A percentile compares a stretch with the other conserved stretches of the same genome.
These are phyloP conservation scores for Apodemus agrarius DNA, from an alignment of 2,797 vertebrate genomes.

Conservation along the genomic window DNA sequence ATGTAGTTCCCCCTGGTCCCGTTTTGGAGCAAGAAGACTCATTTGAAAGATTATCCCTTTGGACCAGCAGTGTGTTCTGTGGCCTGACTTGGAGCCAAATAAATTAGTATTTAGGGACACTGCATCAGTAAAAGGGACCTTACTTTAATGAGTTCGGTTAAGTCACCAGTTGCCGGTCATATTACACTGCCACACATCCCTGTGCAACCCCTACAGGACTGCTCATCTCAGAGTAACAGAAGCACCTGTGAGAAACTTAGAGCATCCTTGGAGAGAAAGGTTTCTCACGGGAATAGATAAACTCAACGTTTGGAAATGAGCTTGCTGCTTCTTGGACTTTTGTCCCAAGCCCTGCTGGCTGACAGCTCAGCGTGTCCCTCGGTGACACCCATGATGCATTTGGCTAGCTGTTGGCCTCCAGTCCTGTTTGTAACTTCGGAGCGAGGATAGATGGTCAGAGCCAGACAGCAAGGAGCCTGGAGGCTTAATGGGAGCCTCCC, in stretches of 20 bases:
- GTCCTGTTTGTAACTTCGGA: conserved; percentile 63
- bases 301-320: not conserved
- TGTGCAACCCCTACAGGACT: not conserved
- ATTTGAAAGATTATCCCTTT: not conserved
- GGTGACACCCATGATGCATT: conserved; percentile 45
- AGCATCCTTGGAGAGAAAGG: not conserved
- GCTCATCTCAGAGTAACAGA: not conserved
- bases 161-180: not conserved
- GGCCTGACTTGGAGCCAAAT: not conserved
- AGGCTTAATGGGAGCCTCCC: conserved; percentile 72
- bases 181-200: not conserved
- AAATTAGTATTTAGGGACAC: not conserved
- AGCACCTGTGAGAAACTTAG: not conserved
- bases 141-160: not conserved
- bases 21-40: not conserved
- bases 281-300: not conserved
- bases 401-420: conserved; percentile 62
- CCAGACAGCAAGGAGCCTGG: conserved; percentile 30
- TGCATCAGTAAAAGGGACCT: not conserved
- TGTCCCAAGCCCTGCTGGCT: conserved; percentile 46
- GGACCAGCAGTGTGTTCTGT: not conserved
- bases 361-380: conserved; percentile 29
- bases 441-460: conserved; percentile 38
- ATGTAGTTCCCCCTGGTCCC: not conserved
- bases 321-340: not conserved